These are phyloP conservation scores for Phenganax subtilis DNA, from an alignment of 92 coral and sea anemone genomes.

Conservation along the genomic window DNA sequence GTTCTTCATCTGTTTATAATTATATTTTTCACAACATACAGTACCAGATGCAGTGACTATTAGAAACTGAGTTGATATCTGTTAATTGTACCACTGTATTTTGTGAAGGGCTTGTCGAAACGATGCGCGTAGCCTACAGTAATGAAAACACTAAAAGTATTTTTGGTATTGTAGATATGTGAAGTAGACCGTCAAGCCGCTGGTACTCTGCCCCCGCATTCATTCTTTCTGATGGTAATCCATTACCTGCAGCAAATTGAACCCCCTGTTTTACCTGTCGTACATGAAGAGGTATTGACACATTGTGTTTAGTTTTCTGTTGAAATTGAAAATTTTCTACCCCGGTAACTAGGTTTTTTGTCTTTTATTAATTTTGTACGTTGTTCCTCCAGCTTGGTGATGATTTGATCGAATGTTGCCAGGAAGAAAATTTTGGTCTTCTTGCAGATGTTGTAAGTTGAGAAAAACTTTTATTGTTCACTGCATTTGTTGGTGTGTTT, in stretches of 20 bases:
- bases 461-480: too few species aligned
- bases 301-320: not conserved
- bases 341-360: too few species aligned
- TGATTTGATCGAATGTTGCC: not conserved
- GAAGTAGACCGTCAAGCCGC: conserved; percentile 64
- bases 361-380: not conserved
- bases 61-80: too few species aligned
- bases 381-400: conserved; percentile 4
- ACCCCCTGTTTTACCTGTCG: conserved; percentile 77
- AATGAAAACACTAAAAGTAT: not conserved
- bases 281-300: conserved; percentile 53
- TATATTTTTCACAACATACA: too few species aligned
- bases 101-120: too few species aligned
- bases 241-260: conserved; percentile 74
- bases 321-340: not conserved
- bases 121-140: not conserved
- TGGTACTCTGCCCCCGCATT: conserved; percentile 79
- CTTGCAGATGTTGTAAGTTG: conserved; percentile 23
- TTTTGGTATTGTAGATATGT: conserved; percentile 55
- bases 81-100: too few species aligned
- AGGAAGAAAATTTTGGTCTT: not conserved
- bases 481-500: not conserved
- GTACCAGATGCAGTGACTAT: too few species aligned
- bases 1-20: not conserved
- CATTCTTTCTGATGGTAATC: conserved; percentile 75